These are phyloP conservation scores for Pseudomyrmex gracilis DNA, from an alignment of 1,140 invertebrate species.

Conservation along the genomic window DNA sequence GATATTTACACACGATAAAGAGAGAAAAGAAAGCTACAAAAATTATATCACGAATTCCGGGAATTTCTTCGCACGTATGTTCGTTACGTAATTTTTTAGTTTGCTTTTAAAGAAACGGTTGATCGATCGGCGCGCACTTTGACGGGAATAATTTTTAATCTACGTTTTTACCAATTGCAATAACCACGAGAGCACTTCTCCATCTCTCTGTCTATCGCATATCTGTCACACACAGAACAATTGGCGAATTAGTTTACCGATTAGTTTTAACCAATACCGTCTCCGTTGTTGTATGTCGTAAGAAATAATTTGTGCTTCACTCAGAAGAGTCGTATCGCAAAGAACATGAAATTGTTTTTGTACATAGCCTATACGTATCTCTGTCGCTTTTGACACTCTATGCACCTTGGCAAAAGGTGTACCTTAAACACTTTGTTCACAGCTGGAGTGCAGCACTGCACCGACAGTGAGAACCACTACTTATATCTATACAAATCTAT, in stretches of 20 bases:
- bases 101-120: too few species aligned
- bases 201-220: too few species aligned
- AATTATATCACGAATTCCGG: too few species aligned
- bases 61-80: too few species aligned
- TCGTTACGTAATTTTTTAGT: too few species aligned
- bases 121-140: too few species aligned
- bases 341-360: constrained; percentile 69
- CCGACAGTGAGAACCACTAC: constrained; percentile 81
- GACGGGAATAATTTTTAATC: too few species aligned
- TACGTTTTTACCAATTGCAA: too few species aligned
- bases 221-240: too few species aligned
- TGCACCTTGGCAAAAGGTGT: constrained; percentile 81
- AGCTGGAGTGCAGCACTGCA: constrained; percentile 83
- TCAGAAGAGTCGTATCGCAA: constrained; percentile 55
- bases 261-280: too few species aligned
- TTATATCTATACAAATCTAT: constrained; percentile 69
- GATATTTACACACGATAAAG: not conserved
- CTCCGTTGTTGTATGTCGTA: not conserved
- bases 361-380: constrained; percentile 75
- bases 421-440: constrained; percentile 83
- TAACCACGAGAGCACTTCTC: too few species aligned
- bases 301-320: constrained; percentile 32
- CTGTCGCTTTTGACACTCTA: constrained; percentile 75
- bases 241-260: constrained; percentile 6
- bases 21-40: too few species aligned